A percentile compares a stretch with the other conserved stretches of the same genome.
Evolutionary conservation across 1,140 invertebrate genomes (phyloP).

Genomic region (Pogonomyrmex californicus): DNA sequence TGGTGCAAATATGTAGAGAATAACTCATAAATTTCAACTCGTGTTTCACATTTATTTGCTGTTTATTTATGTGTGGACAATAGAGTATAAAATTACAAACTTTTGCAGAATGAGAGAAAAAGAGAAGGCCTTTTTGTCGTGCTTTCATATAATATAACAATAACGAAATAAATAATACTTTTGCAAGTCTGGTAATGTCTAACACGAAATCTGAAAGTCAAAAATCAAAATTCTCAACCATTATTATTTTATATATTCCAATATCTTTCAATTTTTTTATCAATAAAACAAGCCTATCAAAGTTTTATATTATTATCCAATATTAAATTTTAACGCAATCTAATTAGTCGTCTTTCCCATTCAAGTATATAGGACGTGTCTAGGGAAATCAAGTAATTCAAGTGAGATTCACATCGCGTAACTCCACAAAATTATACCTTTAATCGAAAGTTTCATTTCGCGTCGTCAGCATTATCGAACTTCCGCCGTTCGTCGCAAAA

Average conservation of each 20-base stretch:
- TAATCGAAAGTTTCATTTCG: constrained; percentile 54
- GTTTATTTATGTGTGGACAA: constrained; percentile 12
- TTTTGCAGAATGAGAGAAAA: background rate
- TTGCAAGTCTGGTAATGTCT: background rate
- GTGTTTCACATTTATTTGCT: background rate
- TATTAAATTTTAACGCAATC: constrained; percentile 36
- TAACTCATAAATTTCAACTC: background rate
- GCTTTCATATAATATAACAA: background rate
- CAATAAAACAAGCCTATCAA: background rate
- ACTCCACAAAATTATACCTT: constrained; percentile 14
- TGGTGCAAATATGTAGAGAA: background rate
- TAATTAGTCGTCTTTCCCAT: background rate
- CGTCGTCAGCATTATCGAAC: constrained; percentile 43
- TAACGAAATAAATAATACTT: background rate
- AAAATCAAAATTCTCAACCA: background rate
- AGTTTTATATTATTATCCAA: background rate
- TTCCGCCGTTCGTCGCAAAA: constrained; percentile 14
- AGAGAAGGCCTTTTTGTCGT: background rate
- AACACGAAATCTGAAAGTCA: background rate
- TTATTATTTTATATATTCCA: background rate
- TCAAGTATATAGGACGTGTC: background rate
- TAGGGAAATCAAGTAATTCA: constrained; percentile 28
- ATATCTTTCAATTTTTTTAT: constrained; percentile 2
- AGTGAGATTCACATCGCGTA: constrained; percentile 26
- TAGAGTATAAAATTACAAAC: background rate